Evolutionary conservation across 2,113 vertebrate species (phyloP).

Genomic region (Grus americana): DNA sequence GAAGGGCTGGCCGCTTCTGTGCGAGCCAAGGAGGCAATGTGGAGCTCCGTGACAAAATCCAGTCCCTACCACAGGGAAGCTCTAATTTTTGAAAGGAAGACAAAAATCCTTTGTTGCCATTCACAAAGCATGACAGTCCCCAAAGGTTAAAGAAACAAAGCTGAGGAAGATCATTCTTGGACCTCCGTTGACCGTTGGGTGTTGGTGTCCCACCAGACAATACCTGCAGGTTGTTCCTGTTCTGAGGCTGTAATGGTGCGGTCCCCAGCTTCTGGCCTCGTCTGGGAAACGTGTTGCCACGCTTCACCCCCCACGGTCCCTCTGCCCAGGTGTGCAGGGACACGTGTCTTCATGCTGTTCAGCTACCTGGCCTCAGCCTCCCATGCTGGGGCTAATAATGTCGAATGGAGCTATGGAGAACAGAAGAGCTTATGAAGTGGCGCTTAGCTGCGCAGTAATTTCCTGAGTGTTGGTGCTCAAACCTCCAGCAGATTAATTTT

Average conservation of each 20-base stretch:
- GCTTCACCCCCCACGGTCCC: fast-evolving
- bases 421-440: background rate
- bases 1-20: background rate
- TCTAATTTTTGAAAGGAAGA: background rate
- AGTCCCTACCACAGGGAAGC: background rate
- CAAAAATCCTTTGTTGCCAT: background rate
- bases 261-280: background rate
- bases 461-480: background rate
- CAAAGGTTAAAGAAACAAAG: background rate
- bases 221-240: background rate
- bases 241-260: background rate
- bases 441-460: background rate
- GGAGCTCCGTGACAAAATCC: background rate
- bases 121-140: background rate
- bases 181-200: background rate
- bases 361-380: background rate
- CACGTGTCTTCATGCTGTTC: background rate
- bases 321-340: background rate
- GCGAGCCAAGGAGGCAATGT: background rate
- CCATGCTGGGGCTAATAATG: background rate
- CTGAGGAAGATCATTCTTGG: background rate
- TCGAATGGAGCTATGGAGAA: background rate
- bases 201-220: background rate
- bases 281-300: fast-evolving
- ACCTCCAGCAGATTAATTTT: background rate